Evolutionary conservation across 2,888 invertebrate species (phyloP).

Genomic region (Melanophora roralis): DNA sequence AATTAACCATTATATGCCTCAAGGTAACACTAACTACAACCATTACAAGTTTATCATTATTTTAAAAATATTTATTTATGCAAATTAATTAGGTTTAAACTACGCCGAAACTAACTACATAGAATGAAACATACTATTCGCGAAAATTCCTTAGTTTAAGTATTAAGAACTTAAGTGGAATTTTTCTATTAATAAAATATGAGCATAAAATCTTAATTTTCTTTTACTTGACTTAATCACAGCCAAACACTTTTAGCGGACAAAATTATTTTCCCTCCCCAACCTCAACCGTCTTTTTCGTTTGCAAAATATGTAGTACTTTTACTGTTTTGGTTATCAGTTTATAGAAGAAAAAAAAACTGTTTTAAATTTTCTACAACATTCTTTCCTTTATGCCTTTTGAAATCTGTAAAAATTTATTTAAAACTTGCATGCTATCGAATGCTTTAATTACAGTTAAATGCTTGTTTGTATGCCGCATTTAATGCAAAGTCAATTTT

Average conservation of each 20-base stretch:
- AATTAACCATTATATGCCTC: too few species aligned
- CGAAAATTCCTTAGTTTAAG: background rate
- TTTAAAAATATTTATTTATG: conserved; percentile 35
- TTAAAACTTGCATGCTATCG: background rate
- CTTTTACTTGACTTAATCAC: too few species aligned
- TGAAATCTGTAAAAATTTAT: background rate
- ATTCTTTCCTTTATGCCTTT: too few species aligned
- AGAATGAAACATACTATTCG: background rate
- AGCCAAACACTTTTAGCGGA: too few species aligned
- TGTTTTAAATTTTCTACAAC: too few species aligned
- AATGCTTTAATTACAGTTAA: conserved; percentile 15
- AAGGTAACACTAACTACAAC: background rate
- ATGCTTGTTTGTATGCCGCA: background rate
- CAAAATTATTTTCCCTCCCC: too few species aligned
- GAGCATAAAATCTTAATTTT: too few species aligned
- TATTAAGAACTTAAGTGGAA: background rate
- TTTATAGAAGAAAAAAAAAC: too few species aligned
- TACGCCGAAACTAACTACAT: background rate
- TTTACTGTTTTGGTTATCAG: too few species aligned
- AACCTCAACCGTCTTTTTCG: too few species aligned
- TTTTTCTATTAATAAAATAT: too few species aligned
- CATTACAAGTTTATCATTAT: background rate
- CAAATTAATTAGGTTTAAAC: conserved; percentile 18
- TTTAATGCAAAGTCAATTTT: background rate
- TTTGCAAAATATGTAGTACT: too few species aligned